Base-by-base conservation (phyloP, 2,888 invertebrate species). In the Scaeva pyrastri region DNA sequence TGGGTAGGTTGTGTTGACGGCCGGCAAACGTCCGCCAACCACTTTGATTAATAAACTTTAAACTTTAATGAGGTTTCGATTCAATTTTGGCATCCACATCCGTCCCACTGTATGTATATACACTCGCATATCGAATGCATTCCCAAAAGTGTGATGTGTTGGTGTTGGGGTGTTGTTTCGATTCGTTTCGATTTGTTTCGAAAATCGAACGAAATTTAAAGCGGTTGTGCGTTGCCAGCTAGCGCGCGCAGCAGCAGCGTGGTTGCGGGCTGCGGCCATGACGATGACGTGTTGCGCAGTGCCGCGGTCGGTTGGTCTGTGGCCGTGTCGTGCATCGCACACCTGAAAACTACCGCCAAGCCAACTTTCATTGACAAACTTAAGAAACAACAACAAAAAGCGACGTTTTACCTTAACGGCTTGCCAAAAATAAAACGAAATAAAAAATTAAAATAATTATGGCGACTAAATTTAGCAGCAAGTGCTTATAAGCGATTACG, bases 391-490 rank as follows among this genome's bases (percentile, higher is more conserved):
- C 66, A 75, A 84, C 60, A 39, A 39, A 14, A 21, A 23, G 23
- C 52, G n/a, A 39, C 10, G 45, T 62, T 76, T 80, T 80, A 81
- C 76, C 85, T 56, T 21, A 52, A 85, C 55, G 68, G 68, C 62
- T 41, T 76, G 85, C 85, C 85, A 81, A 85, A 76, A 73, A 60
- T 56, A 74, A 48, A 71, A 23, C 19, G 21, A 64, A 48, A 79
- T 58, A 82, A 71, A 56, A 76, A 76, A 41, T 41, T 39, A 12
- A 58, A 77, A 43, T 72, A 77, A 76, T 73, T 81, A 73, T 70
- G 72, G 76, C 73, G 73, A 85, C 85, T 85, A 85, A 81, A 81
- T 85, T 81, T 85, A 81, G 85, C 72, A 71, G 75, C 79, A 48
- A 66, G 71, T 71, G 60, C 79, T 84, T 84, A 79, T 74, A 79